Percentiles rank a stretch among this genome's conserved stretches.
Conservation (phyloP, 2,797 vertebrate genomes). For the Tauraco hartlaubi region DNA sequence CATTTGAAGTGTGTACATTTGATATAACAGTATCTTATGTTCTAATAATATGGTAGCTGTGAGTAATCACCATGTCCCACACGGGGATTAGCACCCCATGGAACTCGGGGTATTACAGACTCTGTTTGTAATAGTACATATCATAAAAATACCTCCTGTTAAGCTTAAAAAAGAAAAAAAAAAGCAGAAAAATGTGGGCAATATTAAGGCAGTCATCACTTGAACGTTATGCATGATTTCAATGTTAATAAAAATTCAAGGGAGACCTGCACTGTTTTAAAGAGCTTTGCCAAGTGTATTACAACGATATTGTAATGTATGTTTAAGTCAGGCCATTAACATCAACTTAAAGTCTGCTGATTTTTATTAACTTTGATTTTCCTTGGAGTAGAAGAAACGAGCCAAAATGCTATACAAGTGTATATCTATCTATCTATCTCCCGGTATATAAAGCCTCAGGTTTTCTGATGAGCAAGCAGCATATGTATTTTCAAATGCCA, state of each 20-base stretch:
- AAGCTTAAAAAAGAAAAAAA: constrained; percentile 1
- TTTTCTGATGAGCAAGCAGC: neutral
- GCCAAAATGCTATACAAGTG: neutral
- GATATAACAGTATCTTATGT: neutral
- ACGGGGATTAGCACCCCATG: constrained; percentile 7
- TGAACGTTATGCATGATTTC: neutral
- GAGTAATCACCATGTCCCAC: constrained; percentile 20
- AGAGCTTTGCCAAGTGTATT: neutral
- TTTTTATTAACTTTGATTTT: neutral
- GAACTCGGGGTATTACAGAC: neutral
- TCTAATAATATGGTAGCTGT: constrained; percentile 26
- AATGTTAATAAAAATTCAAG: neutral
- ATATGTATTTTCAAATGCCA: neutral
- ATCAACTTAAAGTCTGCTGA: neutral
- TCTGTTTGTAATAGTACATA: neutral
- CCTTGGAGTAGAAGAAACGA: neutral
- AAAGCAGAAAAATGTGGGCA: neutral
- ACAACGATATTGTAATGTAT: neutral
- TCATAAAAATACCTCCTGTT: constrained; percentile 1
- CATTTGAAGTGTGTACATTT: neutral
- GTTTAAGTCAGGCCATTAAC: neutral
- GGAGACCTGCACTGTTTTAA: neutral
- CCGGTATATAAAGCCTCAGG: neutral
- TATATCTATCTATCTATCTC: neutral
- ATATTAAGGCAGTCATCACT: neutral